These are phyloP conservation scores for Cheilosia urbana DNA, from an alignment of 2,888 invertebrate genomes.

Conservation along the genomic window DNA sequence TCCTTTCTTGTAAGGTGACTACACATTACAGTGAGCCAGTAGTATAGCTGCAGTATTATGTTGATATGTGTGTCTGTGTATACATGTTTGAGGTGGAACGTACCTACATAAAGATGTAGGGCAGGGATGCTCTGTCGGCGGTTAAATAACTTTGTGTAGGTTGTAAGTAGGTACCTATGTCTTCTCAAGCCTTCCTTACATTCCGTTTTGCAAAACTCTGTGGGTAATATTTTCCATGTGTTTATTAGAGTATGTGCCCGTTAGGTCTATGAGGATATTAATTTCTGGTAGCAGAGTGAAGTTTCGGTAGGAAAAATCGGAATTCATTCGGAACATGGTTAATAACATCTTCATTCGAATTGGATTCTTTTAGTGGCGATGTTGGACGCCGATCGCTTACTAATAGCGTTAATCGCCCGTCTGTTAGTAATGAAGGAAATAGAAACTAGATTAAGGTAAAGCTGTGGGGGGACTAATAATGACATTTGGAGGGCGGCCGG, in stretches of 20 bases:
- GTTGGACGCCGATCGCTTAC: constrained; percentile 52
- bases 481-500: not conserved
- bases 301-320: constrained; percentile 37
- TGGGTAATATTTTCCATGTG: constrained; percentile 50
- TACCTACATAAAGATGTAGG: constrained; percentile 28
- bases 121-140: constrained; percentile 23
- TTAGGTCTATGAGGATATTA: constrained; percentile 37
- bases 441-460: constrained; percentile 24
- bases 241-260: constrained; percentile 53
- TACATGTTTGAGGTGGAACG: constrained; percentile 13
- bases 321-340: constrained; percentile 55
- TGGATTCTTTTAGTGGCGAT: constrained; percentile 1
- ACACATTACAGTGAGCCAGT: constrained; percentile 8
- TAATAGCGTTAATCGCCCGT: constrained; percentile 41
- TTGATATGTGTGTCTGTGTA: not conserved
- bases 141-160: constrained; percentile 45
- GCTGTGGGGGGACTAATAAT: no score
- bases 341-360: constrained; percentile 50
- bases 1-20: constrained; percentile 39
- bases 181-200: constrained; percentile 16
- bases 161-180: constrained; percentile 2
- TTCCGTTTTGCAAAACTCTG: constrained; percentile 2
- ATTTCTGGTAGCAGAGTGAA: constrained; percentile 20
- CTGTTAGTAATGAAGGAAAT: constrained; percentile 35
- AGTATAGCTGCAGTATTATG: not conserved